Evolutionary conservation across 1,140 invertebrate species (phyloP).

Genomic region (Drosophila nigromelanica): DNA sequence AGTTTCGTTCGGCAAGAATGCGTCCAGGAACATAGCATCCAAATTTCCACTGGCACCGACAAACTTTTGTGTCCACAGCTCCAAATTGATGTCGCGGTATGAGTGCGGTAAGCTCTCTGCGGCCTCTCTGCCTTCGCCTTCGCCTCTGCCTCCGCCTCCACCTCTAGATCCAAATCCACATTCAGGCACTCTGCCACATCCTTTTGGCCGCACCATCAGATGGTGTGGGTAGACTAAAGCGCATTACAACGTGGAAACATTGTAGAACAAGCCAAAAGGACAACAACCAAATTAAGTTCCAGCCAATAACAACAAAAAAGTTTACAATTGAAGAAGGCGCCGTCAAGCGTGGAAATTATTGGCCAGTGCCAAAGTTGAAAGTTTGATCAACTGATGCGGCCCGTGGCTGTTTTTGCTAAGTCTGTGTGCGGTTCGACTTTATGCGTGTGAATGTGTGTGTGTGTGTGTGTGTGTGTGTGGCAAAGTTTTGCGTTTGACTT

Average conservation of each 20-base stretch:
- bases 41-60: constrained; percentile 79
- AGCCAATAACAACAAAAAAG: constrained; percentile 54
- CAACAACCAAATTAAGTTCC: constrained; percentile 46
- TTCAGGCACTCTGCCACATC: neutral
- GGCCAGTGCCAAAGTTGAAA: constrained; percentile 68
- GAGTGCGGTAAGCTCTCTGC: constrained; percentile 36
- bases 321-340: constrained; percentile 77
- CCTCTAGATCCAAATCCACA: constrained; percentile 16
- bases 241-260: constrained; percentile 52
- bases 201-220: constrained; percentile 68
- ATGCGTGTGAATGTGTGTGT: constrained; percentile 2
- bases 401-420: constrained; percentile 48
- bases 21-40: constrained; percentile 72
- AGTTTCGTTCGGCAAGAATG: constrained; percentile 80
- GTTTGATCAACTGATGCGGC: constrained; percentile 68
- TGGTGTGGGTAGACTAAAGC: constrained; percentile 80
- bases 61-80: constrained; percentile 84
- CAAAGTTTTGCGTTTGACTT: constrained; percentile 59
- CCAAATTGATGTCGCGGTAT: constrained; percentile 79
- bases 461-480: constrained; percentile 6
- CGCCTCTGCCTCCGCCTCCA: no score
- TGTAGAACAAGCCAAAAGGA: constrained; percentile 18
- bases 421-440: constrained; percentile 33
- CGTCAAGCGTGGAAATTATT: constrained; percentile 78
- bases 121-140: neutral